Conservation (phyloP, 2,888 invertebrate species). For the Drosophila infuscata region DNA sequence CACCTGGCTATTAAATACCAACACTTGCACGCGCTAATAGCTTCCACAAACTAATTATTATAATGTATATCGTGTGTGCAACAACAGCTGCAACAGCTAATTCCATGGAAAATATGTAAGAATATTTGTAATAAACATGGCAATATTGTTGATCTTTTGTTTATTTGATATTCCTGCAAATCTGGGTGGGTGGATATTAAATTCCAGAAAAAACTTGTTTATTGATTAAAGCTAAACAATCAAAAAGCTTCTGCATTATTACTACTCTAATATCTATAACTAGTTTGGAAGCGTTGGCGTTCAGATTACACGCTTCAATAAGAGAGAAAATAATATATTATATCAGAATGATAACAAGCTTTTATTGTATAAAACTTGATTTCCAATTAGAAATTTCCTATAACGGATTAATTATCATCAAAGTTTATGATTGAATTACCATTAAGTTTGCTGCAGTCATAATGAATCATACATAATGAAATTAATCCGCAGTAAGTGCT, state of each 20-base stretch:
- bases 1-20: constrained; percentile 22
- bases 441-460: too few species aligned
- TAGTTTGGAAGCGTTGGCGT: neutral
- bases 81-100: constrained; percentile 28
- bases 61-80: neutral
- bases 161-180: neutral
- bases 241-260: neutral
- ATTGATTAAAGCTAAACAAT: neutral
- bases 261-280: neutral
- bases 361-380: neutral
- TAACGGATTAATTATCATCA: neutral
- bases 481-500: neutral
- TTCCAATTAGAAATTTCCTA: neutral
- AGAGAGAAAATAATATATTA: neutral
- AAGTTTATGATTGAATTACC: too few species aligned
- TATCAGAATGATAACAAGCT: neutral
- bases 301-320: neutral
- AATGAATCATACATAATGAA: too few species aligned
- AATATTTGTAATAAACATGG: constrained; percentile 1
- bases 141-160: neutral
- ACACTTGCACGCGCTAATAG: constrained; percentile 11
- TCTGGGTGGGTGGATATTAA: neutral
- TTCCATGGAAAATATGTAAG: constrained; percentile 12
- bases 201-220: neutral
- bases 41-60: constrained; percentile 5